Conservation (phyloP, 2,888 invertebrate genomes). For the Zaprionus lineosus region DNA sequence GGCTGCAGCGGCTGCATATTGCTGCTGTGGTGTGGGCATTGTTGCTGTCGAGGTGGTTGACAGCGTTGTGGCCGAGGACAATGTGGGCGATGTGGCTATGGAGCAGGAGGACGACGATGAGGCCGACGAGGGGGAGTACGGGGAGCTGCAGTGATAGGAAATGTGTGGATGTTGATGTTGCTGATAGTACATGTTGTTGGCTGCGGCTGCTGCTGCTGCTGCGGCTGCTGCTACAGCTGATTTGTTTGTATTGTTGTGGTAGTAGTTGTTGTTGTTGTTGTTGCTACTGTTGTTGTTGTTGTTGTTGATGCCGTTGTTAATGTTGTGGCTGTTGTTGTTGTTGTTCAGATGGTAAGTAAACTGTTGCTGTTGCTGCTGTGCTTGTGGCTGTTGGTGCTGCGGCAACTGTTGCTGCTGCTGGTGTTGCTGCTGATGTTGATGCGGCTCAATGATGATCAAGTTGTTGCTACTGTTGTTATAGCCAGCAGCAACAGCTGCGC, state of each 20-base stretch:
- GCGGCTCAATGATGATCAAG: constrained; percentile 79
- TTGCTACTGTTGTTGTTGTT: constrained; percentile 21
- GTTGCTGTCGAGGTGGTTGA: constrained; percentile 81
- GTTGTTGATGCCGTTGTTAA: constrained; percentile 22
- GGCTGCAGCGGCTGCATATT: constrained; percentile 58
- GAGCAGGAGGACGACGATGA: constrained; percentile 81
- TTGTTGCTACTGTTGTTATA: constrained; percentile 72
- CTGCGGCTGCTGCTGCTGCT: constrained; percentile 48
- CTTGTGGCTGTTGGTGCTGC: constrained; percentile 67
- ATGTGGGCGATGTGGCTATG: constrained; percentile 77
- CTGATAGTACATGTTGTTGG: constrained; percentile 62
- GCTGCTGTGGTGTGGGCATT: constrained; percentile 76
- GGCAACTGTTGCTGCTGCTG: constrained; percentile 73
- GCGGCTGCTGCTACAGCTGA: constrained; percentile 45
- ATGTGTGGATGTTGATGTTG: constrained; percentile 58
- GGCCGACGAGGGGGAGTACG: constrained; percentile 78
- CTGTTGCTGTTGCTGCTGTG: constrained; percentile 59
- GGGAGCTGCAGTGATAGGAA: constrained; percentile 73
- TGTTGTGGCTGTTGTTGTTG: constrained; percentile 36
- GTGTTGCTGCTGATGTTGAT: constrained; percentile 68
- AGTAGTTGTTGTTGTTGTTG: constrained; percentile 37
- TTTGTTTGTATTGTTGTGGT: constrained; percentile 45
- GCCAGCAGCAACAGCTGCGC: constrained; percentile 31
- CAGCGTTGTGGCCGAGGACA: constrained; percentile 75
- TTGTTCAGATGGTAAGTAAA: constrained; percentile 56